Evolutionary conservation across 2,113 vertebrate genomes (phyloP), one percentile per base, ranked within the genome.

Genomic region (Chaenocephalus aceratus): DNA sequence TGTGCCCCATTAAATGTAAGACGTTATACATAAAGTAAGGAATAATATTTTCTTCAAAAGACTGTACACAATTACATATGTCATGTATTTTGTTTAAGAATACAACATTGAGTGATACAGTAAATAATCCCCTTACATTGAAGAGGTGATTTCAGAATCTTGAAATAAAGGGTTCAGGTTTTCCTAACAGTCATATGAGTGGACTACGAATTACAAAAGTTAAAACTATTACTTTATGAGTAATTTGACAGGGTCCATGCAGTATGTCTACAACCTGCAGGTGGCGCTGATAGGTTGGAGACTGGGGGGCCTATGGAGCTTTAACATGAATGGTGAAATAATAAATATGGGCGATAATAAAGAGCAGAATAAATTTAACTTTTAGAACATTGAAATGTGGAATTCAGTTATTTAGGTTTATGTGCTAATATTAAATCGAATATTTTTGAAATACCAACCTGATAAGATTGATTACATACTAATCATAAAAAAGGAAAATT

Each of bases 191-290:
- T 23, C 60, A 16, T 10, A 36, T 61, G 15, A 61, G 16, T 45
- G 2, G 1, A 45, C 6, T 21, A 6, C 23, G n/a, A 64, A 7
- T 8, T 41, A 41, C 36, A 8, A 11, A 14, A 16, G 70, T 6
- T 6, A 4, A 52, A 36, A 2, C 12, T 52, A 6, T 61, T 41
- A 8, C 1, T 8, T 41, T 6, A 41, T 41, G 36, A 41, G 36
- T 6, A 41, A 41, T 7, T 1, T 41, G 5, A 13, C 12, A 60
- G 62, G 18, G 68, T 8, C 4, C 2, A 11, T 61, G 14, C n/a
- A 70, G 34, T 66, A 41, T 6, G 2, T 5, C 4, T 7, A 52
- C 49, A 69, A 63, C 58, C 70, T 30, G 73, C 45, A 88, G 86
- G 30, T 57, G 74, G 72, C 0, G 82, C 74, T 48, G 21, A 14